Conservation (phyloP, 2,797 vertebrate species). For the Parauchenoglanis punctatus region DNA sequence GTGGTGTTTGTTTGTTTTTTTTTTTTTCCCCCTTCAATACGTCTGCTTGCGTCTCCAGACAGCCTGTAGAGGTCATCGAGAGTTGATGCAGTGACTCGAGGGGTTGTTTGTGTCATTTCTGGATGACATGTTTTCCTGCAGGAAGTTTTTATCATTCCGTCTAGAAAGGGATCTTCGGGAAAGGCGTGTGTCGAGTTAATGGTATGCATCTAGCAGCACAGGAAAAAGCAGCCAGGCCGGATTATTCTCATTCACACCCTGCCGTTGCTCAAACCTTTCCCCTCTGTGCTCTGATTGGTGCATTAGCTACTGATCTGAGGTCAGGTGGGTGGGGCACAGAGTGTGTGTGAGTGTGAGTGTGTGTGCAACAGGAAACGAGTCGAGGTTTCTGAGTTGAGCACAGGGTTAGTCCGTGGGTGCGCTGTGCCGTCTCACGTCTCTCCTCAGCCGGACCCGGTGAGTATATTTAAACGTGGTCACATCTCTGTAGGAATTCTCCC, state of each 20-base stretch:
- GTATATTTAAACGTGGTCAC: constrained; percentile 25
- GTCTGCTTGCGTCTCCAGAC: neutral
- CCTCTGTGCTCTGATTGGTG: constrained; percentile 48
- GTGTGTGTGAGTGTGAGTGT: constrained; percentile 8
- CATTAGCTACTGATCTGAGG: constrained; percentile 18
- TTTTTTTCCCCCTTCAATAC: neutral
- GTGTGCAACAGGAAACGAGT: constrained; percentile 52
- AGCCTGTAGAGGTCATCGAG: neutral
- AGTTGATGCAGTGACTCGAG: neutral
- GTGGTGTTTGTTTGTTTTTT: neutral
- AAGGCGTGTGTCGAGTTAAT: constrained; percentile 1
- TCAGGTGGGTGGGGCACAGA: constrained; percentile 37
- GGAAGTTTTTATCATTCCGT: neutral
- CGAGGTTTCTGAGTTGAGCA: constrained; percentile 22
- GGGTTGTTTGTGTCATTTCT: neutral
- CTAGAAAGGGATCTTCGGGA: neutral
- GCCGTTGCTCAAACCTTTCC: constrained; percentile 28
- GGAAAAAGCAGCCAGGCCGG: constrained; percentile 71
- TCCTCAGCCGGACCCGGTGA: constrained; percentile 39
- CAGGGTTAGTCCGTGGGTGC: constrained; percentile 42
- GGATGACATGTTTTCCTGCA: neutral
- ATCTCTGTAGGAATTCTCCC: constrained; percentile 29
- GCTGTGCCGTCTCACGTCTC: constrained; percentile 27
- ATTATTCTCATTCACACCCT: constrained; percentile 46
- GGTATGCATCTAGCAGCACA: constrained; percentile 60